Evolutionary conservation across 2,113 vertebrate genomes (phyloP).

Genomic region (Meleagris gallopavo): DNA sequence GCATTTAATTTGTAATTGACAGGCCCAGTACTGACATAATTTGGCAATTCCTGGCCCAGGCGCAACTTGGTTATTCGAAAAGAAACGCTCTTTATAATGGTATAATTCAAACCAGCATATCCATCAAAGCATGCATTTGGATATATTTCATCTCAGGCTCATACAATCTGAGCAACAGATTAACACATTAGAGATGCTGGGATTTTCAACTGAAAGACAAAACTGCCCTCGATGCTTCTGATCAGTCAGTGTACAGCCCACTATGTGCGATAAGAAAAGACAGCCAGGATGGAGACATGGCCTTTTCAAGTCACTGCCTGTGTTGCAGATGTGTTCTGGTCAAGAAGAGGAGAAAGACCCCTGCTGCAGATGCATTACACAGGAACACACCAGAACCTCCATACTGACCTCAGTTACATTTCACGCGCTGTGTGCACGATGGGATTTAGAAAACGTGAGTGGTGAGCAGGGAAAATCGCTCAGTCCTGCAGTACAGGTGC

Average conservation of each 20-base stretch:
- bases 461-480: neutral
- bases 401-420: neutral
- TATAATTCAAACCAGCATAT: neutral
- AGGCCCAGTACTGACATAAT: neutral
- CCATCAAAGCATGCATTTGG: neutral
- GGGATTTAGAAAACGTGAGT: neutral
- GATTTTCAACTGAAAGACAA: neutral
- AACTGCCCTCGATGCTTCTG: neutral
- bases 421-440: neutral
- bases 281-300: neutral
- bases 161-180: neutral
- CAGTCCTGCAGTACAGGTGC: rapidly evolving
- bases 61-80: neutral
- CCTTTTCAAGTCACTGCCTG: neutral
- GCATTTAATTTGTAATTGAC: neutral
- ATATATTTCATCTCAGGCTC: neutral
- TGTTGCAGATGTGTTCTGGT: neutral
- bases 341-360: rapidly evolving
- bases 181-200: neutral
- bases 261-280: neutral
- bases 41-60: neutral
- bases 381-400: neutral
- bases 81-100: neutral
- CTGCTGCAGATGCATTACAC: rapidly evolving
- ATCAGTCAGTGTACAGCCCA: neutral